These are phyloP conservation scores for Chlorops oryzae DNA, from an alignment of 1,140 invertebrate species.

Conservation along the genomic window DNA sequence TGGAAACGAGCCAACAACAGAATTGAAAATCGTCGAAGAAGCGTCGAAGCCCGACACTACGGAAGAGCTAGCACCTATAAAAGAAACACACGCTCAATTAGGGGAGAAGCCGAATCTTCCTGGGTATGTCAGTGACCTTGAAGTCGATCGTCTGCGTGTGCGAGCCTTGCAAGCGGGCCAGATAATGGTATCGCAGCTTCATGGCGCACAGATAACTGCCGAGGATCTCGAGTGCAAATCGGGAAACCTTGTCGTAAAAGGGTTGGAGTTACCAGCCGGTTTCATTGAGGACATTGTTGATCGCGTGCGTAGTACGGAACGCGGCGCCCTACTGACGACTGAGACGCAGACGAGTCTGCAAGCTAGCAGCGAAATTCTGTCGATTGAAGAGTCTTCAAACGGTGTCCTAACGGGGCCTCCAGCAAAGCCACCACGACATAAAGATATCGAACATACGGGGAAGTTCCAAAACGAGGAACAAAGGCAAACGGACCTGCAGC, in stretches of 20 bases:
- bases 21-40: no score
- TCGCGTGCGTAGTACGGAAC: conserved; percentile 31
- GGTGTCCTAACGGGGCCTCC: conserved; percentile 20
- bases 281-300: conserved; percentile 58
- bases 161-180: conserved; percentile 69
- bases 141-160: conserved; percentile 69
- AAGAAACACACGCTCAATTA: neutral
- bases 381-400: neutral
- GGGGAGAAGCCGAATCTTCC: neutral
- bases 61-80: conserved; percentile 29
- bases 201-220: conserved; percentile 57
- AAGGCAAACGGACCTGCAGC: conserved; percentile 32
- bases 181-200: conserved; percentile 71
- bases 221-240: conserved; percentile 55
- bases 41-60: no score
- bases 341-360: conserved; percentile 41
- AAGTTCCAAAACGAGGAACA: conserved; percentile 25
- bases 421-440: conserved; percentile 35
- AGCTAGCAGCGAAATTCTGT: conserved; percentile 26
- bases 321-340: conserved; percentile 22
- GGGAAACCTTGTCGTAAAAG: conserved; percentile 58
- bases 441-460: conserved; percentile 31
- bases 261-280: conserved; percentile 59
- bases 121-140: conserved; percentile 57
- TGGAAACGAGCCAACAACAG: conserved; percentile 20